Conservation (phyloP, 2,113 vertebrate genomes). For the Girardinichthys multiradiatus region DNA sequence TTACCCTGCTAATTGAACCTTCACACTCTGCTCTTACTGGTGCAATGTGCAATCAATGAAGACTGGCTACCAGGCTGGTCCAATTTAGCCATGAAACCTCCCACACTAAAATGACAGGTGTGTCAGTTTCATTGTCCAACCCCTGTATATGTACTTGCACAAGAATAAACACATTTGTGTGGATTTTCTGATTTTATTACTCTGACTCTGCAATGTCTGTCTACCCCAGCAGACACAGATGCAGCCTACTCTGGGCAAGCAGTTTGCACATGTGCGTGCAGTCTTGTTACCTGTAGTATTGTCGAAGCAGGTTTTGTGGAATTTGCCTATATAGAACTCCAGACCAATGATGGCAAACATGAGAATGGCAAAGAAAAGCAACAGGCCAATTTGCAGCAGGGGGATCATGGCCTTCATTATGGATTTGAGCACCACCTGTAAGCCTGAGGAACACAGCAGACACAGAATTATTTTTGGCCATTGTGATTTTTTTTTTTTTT, state of each 20-base stretch:
- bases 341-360: slow-evolving; percentile 97
- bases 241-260: slow-evolving; percentile 5
- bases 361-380: slow-evolving; percentile 95
- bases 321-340: slow-evolving; percentile 97
- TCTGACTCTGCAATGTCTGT: background rate
- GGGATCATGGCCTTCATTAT: slow-evolving; percentile 99
- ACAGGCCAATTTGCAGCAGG: slow-evolving; percentile 92
- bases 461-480: background rate
- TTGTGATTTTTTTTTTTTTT: background rate
- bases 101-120: too few relatives aligned
- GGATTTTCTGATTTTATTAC: background rate
- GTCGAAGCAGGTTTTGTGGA: slow-evolving; percentile 93
- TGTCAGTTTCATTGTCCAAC: too few relatives aligned
- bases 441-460: slow-evolving; percentile 77
- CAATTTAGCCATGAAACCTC: too few relatives aligned
- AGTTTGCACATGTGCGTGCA: background rate
- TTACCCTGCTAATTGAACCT: too few relatives aligned
- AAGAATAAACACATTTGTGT: background rate
- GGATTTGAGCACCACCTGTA: slow-evolving; percentile 96
- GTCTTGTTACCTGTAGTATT: slow-evolving; percentile 82
- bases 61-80: too few relatives aligned
- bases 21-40: too few relatives aligned
- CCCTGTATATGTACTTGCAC: background rate
- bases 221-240: background rate
- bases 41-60: too few relatives aligned